Base-by-base conservation (phyloP, 2,113 vertebrate genomes). In the Mastomys coucha region DNA sequence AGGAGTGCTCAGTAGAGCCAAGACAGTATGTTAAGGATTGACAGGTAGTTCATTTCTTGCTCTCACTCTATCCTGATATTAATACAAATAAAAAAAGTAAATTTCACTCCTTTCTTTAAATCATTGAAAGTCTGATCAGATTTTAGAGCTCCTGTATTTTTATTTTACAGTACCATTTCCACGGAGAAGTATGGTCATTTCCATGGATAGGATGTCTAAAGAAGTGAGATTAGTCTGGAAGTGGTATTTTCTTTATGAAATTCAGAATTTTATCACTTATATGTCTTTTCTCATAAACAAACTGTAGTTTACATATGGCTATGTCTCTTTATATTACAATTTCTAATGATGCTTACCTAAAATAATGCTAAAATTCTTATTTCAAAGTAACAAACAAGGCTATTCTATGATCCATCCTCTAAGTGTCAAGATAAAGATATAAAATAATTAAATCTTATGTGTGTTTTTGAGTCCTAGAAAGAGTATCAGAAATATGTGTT, bases 231-330 rank as follows among this genome's bases (percentile, higher is more conserved):
- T 60, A n/a, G 5, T 67, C 31, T 93, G 19, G 33, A 76, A 33
- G 58, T 22, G 2, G 6, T 60, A 7, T 42, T 42, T 14, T 49
- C 42, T 72, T 42, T 78, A 20, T 76, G 45, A 33, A 49, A 31
- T 2, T 36, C 11, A 53, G 12, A 65, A 17, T 1, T 17, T n/a
- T 36, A 22, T 8, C 5, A 60, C 0, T 2, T 13, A 13, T 2
- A 9, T 42, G n/a, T 36, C 3, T 58, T 82, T 91, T 19, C n/a
- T 42, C 63, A 67, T 13, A 58, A 39, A 70, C 8, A 26, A 80
- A 16, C 20, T 36, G 2, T 6, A 73, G 4, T 22, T 8, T 26
- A n/a, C 2, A 6, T 33, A 53, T 6, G 72, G 13, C 17, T 28
- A 28, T 12, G 10, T 36, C 53, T 36, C 51, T 31, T 67, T 60